phyloP scores from a whole-genome alignment of 2,888 invertebrate species.

The Drosophila rubida region DNA sequence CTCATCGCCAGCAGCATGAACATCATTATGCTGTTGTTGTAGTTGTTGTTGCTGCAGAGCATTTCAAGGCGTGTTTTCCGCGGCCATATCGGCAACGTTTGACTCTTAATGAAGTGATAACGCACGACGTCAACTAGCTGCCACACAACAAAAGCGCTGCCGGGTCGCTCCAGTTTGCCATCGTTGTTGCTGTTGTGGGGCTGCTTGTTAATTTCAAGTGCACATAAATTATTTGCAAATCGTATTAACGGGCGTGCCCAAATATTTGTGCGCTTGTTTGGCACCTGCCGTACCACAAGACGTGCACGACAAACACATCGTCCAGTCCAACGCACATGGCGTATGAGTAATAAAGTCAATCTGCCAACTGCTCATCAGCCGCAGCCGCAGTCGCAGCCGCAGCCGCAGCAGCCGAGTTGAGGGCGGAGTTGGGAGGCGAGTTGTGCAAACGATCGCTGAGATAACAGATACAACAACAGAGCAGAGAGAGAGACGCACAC shows the following conservation, averaged over 20 bases:
- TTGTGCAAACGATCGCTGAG: slow-evolving; percentile 55
- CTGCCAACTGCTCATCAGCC: slow-evolving; percentile 48
- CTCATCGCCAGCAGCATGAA: too few relatives aligned
- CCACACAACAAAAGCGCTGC: slow-evolving; percentile 12
- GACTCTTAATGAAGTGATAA: slow-evolving; percentile 52
- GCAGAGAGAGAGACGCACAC: slow-evolving; percentile 18
- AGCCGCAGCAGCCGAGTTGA: neutral
- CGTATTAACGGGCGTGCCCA: slow-evolving; percentile 59
- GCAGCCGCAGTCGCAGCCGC: slow-evolving; percentile 16
- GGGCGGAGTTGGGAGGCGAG: neutral
- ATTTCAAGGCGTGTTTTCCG: slow-evolving; percentile 28
- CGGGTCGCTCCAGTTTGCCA: slow-evolving; percentile 26
- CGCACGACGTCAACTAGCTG: slow-evolving; percentile 27
- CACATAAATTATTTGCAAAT: slow-evolving; percentile 67
- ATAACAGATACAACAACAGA: slow-evolving; percentile 50
- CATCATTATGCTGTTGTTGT: neutral
- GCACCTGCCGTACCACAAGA: slow-evolving; percentile 63
- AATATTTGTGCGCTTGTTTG: slow-evolving; percentile 67
- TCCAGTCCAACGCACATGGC: slow-evolving; percentile 47
- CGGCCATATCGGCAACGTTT: slow-evolving; percentile 21
- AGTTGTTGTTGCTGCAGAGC: neutral
- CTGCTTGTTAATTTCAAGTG: slow-evolving; percentile 50
- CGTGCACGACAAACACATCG: neutral
- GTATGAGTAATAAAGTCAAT: slow-evolving; percentile 78
- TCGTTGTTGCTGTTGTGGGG: slow-evolving; percentile 1